Evolutionary conservation across 2,888 invertebrate species (phyloP), one percentile per base, ranked within the genome.

Genomic region (Rhimphoctona megacephalus): DNA sequence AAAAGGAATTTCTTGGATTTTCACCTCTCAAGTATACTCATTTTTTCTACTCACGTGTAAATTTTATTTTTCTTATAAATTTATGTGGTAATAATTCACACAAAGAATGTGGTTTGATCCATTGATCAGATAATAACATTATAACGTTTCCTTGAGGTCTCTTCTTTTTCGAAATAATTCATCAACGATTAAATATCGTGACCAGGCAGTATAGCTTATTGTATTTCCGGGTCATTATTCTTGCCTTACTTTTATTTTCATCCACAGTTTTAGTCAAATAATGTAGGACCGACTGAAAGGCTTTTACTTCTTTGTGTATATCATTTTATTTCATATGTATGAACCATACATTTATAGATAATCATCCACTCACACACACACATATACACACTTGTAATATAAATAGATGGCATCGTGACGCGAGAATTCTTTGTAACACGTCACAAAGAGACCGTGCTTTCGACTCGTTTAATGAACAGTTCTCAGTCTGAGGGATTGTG

Each of bases 381-480:
- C 30, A 17, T 22, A n/a, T 49, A 64, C 25, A 17, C 30, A 25
- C 6, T 30, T 30, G 5, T 52, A 25, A 79, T 79, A 46, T 66
- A 74, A 39, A 76, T 67, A 8, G 33, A 72, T 39, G 52, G 57
- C 57, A 39, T 79, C 52, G 25, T 39, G 49, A 66, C 64, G 46
- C 54, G 73, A 69, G 39, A 19, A 69, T 76, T 76, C 52, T 69
- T 86, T 57, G 72, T 76, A 79, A 80, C 49, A 22, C 57, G 80
- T 80, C 77, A 86, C 83, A 77, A 86, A 86, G 73, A 61, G 39
- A 73, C 54, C 73, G 73, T 33, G 52, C 52, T 61, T 17, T 43
- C 46, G 73, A 36, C 64, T 54, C 67, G 77, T 85, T 83, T 82
- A 83, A 81, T 54, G 80, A 83, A 83, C 73, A 77, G 30, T 81